phyloP scores from a whole-genome alignment of 92 coral and sea anemone genomes.

The Isaurus tuberculatus region DNA sequence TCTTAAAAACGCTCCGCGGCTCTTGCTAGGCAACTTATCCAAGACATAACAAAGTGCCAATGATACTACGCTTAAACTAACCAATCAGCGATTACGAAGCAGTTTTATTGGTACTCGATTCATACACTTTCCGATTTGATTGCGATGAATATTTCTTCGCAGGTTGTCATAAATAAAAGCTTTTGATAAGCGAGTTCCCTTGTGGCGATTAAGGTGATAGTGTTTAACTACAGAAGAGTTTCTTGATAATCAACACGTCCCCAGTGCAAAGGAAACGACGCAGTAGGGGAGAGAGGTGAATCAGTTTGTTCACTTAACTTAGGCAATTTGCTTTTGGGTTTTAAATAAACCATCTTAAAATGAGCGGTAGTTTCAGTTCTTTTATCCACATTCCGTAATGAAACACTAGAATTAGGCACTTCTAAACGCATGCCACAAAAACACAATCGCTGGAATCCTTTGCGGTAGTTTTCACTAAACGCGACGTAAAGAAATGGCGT shows the following conservation, averaged over 20 bases:
- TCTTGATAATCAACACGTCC: not conserved
- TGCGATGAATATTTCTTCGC: too few species aligned
- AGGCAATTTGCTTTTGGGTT: not conserved
- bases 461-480: constrained; percentile 36
- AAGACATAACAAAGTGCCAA: too few species aligned
- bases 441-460: constrained; percentile 16
- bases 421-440: not conserved
- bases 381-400: not conserved
- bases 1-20: too few species aligned
- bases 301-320: not conserved
- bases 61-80: too few species aligned
- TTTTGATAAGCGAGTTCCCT: too few species aligned
- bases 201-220: too few species aligned
- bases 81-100: too few species aligned
- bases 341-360: not conserved
- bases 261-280: constrained; percentile 15
- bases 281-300: not conserved
- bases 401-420: not conserved
- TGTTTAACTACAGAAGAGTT: not conserved
- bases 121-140: too few species aligned
- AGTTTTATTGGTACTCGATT: too few species aligned
- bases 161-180: too few species aligned
- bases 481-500: constrained; percentile 29
- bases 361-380: not conserved
- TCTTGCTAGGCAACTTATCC: too few species aligned